Conservation (phyloP, 37 sponge, comb jelly and placozoan genomes). For the Chondrosia reniformis region DNA sequence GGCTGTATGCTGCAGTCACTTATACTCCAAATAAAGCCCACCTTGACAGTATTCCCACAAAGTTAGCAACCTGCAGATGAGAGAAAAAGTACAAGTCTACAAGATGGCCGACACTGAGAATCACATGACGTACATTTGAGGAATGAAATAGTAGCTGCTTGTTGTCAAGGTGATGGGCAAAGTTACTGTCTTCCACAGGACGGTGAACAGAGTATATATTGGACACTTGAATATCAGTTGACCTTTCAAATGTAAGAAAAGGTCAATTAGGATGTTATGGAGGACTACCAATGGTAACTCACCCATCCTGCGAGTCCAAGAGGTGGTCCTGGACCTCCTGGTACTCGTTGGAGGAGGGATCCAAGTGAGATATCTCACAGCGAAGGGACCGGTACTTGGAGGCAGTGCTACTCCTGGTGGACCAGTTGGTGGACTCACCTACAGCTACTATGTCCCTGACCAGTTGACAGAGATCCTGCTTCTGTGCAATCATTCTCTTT, state of each 20-base stretch:
- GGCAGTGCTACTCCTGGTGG: constrained; percentile 45
- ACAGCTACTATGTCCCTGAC: constrained; percentile 83
- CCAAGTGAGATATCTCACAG: constrained; percentile 68
- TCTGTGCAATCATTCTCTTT: constrained; percentile 58
- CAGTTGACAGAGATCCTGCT: constrained; percentile 91
- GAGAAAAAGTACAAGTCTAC: neutral
- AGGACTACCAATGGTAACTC: neutral
- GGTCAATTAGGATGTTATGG: neutral
- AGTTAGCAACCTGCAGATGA: constrained; percentile 44
- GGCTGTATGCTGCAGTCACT: too few relatives aligned
- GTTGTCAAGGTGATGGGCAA: constrained; percentile 72
- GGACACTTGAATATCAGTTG: constrained; percentile 2
- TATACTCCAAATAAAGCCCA: too few relatives aligned
- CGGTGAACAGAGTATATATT: constrained; percentile 53
- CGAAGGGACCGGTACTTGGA: constrained; percentile 77
- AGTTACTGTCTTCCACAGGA: constrained; percentile 70
- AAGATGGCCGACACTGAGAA: neutral
- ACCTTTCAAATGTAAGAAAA: neutral
- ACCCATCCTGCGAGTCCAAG: constrained; percentile 39
- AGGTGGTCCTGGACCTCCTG: constrained; percentile 48
- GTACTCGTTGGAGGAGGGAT: constrained; percentile 59
- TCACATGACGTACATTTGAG: constrained; percentile 40
- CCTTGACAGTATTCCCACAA: constrained; percentile 91
- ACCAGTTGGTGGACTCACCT: constrained; percentile 90
- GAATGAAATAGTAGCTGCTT: constrained; percentile 84